Evolutionary conservation across 2,888 invertebrate species (phyloP).

Genomic region (Calliscelio sp.): DNA sequence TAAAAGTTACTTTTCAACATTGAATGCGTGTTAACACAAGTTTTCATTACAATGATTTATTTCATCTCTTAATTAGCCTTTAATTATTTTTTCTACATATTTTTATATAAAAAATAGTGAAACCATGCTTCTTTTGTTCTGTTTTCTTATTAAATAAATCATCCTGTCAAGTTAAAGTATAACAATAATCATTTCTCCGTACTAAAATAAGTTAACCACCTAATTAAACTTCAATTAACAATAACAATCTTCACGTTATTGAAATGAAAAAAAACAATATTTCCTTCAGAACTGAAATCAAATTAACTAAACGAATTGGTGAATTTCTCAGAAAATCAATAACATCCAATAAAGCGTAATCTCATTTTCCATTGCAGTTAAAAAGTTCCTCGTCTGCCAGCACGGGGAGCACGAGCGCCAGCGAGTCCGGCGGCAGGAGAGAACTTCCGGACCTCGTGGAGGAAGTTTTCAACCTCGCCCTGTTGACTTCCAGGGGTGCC

Average conservation of each 20-base stretch:
- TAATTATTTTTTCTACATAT: no score
- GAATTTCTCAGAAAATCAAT: conserved; percentile 24
- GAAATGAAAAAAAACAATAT: no score
- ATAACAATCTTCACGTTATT: no score
- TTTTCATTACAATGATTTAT: not conserved
- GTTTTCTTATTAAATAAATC: no score
- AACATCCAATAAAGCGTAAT: conserved; percentile 36
- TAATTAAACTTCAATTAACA: no score
- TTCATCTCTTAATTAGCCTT: not conserved
- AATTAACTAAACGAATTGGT: no score
- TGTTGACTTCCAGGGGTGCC: conserved; percentile 82
- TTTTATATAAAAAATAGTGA: no score
- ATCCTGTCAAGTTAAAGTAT: no score
- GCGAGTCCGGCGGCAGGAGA: conserved; percentile 82
- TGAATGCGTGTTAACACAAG: not conserved
- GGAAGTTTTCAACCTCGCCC: conserved; percentile 89
- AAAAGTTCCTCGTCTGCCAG: conserved; percentile 83
- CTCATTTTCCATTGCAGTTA: conserved; percentile 48
- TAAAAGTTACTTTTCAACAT: not conserved
- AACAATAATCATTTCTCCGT: no score
- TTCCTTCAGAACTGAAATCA: no score
- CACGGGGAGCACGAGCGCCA: conserved; percentile 54
- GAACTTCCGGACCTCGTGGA: conserved; percentile 91
- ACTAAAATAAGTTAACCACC: no score
- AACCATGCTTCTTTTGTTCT: no score